These are phyloP conservation scores for Zonotrichia leucophrys DNA, from an alignment of 2,113 vertebrate species.

Conservation along the genomic window DNA sequence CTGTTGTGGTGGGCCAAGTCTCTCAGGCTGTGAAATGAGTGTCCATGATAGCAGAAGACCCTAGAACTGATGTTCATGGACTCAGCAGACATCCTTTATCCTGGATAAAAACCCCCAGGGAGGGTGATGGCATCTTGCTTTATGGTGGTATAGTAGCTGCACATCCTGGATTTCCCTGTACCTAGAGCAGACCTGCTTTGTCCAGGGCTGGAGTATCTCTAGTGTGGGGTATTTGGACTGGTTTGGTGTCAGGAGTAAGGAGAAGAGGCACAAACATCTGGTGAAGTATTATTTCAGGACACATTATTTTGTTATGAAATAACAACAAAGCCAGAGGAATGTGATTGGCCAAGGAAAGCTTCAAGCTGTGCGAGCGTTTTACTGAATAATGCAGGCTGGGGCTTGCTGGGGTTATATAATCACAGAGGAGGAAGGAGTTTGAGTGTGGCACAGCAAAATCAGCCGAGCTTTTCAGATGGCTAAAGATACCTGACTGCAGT, in stretches of 20 bases:
- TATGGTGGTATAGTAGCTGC: not conserved
- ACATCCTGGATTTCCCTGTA: not conserved
- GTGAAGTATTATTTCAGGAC: constrained; percentile 41
- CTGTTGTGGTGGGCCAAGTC: not conserved
- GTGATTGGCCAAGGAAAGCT: constrained; percentile 10
- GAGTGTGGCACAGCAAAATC: not conserved
- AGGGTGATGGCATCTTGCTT: not conserved
- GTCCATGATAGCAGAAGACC: not conserved
- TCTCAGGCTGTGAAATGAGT: not conserved
- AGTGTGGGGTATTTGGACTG: fast-evolving
- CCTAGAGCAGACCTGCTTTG: not conserved
- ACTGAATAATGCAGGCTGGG: constrained; percentile 16
- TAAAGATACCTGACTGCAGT: not conserved
- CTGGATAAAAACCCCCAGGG: fast-evolving
- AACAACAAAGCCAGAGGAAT: constrained; percentile 14
- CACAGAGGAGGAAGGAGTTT: not conserved
- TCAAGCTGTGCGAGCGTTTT: not conserved
- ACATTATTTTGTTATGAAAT: constrained; percentile 46
- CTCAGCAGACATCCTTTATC: not conserved
- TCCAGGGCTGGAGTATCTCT: not conserved
- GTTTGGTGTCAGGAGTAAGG: not conserved
- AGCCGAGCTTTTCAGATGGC: not conserved
- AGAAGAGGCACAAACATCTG: not conserved
- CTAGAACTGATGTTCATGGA: not conserved
- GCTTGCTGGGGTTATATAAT: constrained; percentile 19